Conservation (phyloP, 2,888 invertebrate genomes). For the Toxonevra muliebris region DNA sequence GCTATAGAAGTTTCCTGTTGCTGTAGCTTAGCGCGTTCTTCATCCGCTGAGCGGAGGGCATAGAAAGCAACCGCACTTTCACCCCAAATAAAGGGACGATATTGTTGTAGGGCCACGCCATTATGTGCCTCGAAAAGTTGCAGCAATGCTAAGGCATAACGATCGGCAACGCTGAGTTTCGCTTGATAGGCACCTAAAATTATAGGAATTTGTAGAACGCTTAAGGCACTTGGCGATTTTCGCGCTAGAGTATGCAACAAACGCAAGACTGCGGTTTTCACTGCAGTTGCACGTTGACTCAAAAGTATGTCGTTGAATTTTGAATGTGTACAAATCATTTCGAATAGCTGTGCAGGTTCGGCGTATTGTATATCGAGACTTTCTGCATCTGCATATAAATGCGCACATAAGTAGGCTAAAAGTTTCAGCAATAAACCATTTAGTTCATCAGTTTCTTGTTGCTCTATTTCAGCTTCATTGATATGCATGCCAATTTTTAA, state of each 20-base stretch:
- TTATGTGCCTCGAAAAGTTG: conserved; percentile 76
- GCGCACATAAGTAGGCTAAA: conserved; percentile 68
- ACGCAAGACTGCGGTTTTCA: conserved; percentile 72
- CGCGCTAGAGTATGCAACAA: conserved; percentile 72
- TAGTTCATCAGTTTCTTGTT: conserved; percentile 45
- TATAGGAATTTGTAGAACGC: conserved; percentile 76
- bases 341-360: conserved; percentile 69
- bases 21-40: conserved; percentile 68
- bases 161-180: conserved; percentile 75
- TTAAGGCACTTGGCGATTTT: conserved; percentile 71
- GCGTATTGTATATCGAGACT: conserved; percentile 55
- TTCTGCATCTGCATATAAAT: conserved; percentile 67
- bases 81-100: conserved; percentile 86
- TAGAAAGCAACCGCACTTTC: conserved; percentile 82
- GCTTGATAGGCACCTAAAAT: conserved; percentile 83
- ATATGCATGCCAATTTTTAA: conserved; percentile 74
- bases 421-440: conserved; percentile 69
- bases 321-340: conserved; percentile 81
- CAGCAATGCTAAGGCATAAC: conserved; percentile 74
- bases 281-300: conserved; percentile 62
- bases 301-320: conserved; percentile 78
- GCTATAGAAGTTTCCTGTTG: conserved; percentile 77
- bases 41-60: conserved; percentile 68
- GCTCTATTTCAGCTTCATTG: conserved; percentile 47
- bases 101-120: conserved; percentile 70